Percentiles rank a stretch among this genome's conserved stretches.
phyloP scores from a whole-genome alignment of 2,888 invertebrate species.

The Heliconius aoede region DNA sequence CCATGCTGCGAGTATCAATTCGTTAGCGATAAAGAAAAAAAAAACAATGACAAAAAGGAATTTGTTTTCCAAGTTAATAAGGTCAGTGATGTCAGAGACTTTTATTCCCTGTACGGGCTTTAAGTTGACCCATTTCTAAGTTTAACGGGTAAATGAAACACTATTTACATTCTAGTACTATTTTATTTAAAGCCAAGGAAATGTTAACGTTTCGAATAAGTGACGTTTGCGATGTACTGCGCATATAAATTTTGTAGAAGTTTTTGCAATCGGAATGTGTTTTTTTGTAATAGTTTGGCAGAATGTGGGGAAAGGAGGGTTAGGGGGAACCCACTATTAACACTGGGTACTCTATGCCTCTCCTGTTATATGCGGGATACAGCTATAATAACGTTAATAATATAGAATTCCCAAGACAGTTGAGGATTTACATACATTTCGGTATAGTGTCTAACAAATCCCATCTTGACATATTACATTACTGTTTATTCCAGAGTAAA shows the following conservation, averaged over 20 bases:
- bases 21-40: background rate
- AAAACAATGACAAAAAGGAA: background rate
- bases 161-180: conserved; percentile 12
- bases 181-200: conserved; percentile 10
- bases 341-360: no score
- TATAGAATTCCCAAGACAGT: background rate
- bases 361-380: no score
- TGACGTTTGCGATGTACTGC: conserved; percentile 11
- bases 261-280: background rate
- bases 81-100: background rate
- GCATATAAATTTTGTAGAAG: background rate
- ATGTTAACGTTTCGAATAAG: background rate
- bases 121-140: conserved; percentile 22
- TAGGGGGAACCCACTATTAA: no score
- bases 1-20: background rate
- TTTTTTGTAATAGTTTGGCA: background rate
- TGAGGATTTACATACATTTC: background rate
- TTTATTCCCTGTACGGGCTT: conserved; percentile 16
- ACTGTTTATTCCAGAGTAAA: conserved; percentile 27
- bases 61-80: conserved; percentile 20
- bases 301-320: no score
- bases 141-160: conserved; percentile 19
- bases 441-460: conserved; percentile 15
- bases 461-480: conserved; percentile 23
- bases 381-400: no score